Conservation (phyloP, 2,888 invertebrate genomes). For the Autographa pulchrina region DNA sequence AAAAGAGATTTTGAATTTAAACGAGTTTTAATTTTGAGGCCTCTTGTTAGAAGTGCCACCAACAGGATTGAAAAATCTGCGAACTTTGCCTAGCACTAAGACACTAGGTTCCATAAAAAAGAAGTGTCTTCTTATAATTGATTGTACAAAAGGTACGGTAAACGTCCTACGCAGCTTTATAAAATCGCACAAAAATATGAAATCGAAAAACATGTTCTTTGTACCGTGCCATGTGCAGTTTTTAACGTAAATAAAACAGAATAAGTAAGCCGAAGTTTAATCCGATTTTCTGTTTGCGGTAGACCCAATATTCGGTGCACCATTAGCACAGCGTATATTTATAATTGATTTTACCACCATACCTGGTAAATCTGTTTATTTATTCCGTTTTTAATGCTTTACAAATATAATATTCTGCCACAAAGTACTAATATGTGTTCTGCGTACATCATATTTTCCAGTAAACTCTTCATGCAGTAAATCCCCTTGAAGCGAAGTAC, state of each 20-base stretch:
- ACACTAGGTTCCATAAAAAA: no score
- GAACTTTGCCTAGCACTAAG: no score
- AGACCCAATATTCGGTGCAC: not conserved
- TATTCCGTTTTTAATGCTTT: not conserved
- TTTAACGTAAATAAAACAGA: not conserved
- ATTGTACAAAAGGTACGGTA: no score
- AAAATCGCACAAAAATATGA: not conserved
- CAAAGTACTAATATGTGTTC: not conserved
- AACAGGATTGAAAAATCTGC: no score
- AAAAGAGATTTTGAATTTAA: no score
- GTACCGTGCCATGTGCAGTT: not conserved
- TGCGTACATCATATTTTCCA: not conserved
- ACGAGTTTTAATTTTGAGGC: no score
- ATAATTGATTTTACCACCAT: not conserved
- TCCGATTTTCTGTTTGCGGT: not conserved
- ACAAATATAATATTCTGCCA: not conserved
- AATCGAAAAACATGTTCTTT: not conserved
- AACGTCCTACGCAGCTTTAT: not conserved
- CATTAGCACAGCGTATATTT: not conserved
- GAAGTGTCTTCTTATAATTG: no score
- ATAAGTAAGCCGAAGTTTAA: not conserved
- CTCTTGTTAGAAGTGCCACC: no score
- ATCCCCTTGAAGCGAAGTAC: not conserved
- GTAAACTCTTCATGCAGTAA: not conserved
- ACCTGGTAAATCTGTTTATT: not conserved